phyloP scores from a whole-genome alignment of 2,888 invertebrate genomes.

The Cyrtodaria siliqua region DNA sequence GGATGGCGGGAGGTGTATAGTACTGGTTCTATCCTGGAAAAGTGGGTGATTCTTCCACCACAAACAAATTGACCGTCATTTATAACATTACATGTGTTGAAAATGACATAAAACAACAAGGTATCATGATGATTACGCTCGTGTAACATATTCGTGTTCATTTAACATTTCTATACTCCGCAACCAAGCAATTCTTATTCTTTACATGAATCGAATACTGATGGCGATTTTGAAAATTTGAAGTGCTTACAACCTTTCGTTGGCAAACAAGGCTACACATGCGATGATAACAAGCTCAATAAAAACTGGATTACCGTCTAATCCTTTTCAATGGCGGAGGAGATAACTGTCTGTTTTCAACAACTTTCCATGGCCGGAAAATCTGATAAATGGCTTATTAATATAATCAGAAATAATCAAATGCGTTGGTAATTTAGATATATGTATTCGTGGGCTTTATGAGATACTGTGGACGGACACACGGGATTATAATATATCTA shows the following conservation, averaged over 20 bases:
- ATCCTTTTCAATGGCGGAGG: slow-evolving; percentile 34
- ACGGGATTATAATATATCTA: slow-evolving; percentile 24
- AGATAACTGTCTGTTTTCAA: slow-evolving; percentile 53
- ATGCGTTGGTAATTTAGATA: slow-evolving; percentile 58
- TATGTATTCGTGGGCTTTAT: slow-evolving; percentile 30
- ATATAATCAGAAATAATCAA: slow-evolving; percentile 55
- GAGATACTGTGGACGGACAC: not conserved
- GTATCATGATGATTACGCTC: too few relatives aligned
- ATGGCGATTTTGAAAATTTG: too few relatives aligned
- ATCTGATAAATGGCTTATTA: slow-evolving; percentile 61
- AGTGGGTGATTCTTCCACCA: too few relatives aligned
- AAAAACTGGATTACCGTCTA: slow-evolving; percentile 56
- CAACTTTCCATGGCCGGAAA: slow-evolving; percentile 41
- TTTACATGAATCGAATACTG: too few relatives aligned
- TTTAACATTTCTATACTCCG: too few relatives aligned
- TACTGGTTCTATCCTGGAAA: too few relatives aligned
- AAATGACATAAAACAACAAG: too few relatives aligned
- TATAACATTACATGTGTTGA: too few relatives aligned
- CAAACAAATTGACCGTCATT: too few relatives aligned
- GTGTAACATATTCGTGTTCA: too few relatives aligned
- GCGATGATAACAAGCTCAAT: slow-evolving; percentile 33
- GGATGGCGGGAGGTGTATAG: too few relatives aligned
- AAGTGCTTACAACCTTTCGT: not conserved
- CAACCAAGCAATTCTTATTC: too few relatives aligned
- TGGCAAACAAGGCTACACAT: slow-evolving; percentile 2